A percentile compares a stretch with the other conserved stretches of the same genome.
Conservation (phyloP, 2,113 vertebrate species). For the Tor tambroides region DNA sequence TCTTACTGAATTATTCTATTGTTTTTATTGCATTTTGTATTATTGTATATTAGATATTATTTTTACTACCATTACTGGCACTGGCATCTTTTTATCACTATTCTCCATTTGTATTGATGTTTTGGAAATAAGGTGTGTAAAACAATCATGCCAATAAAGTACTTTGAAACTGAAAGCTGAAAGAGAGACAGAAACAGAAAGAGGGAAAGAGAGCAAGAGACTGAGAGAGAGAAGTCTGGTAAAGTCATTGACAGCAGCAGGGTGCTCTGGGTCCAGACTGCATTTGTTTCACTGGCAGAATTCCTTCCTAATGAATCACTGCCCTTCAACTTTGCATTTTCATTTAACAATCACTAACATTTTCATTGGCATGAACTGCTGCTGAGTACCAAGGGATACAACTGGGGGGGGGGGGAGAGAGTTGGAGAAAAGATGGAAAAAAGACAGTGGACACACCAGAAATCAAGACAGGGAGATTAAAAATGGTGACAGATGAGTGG, state of each 20-base stretch:
- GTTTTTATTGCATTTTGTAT: background rate
- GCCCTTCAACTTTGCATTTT: constrained; percentile 70
- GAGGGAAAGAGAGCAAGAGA: background rate
- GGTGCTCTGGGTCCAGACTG: constrained; percentile 55
- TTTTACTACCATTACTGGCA: background rate
- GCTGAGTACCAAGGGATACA: background rate
- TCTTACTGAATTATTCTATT: background rate
- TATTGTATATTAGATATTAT: background rate
- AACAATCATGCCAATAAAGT: background rate
- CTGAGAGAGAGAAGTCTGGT: constrained; percentile 27
- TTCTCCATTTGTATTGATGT: background rate
- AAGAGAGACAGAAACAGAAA: background rate
- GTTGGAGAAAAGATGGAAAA: constrained; percentile 31
- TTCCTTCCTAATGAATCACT: constrained; percentile 75
- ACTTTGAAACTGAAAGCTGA: background rate
- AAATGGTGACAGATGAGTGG: background rate
- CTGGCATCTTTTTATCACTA: background rate
- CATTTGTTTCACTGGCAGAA: constrained; percentile 68
- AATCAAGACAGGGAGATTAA: constrained; percentile 16
- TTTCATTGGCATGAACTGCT: constrained; percentile 69
- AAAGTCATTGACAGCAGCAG: constrained; percentile 43
- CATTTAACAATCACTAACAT: constrained; percentile 71
- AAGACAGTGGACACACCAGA: constrained; percentile 36
- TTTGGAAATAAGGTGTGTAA: background rate
- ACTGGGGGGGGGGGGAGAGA: no score